Evolutionary conservation across 2,113 vertebrate species (phyloP).

Genomic region (Sebastes fasciatus): DNA sequence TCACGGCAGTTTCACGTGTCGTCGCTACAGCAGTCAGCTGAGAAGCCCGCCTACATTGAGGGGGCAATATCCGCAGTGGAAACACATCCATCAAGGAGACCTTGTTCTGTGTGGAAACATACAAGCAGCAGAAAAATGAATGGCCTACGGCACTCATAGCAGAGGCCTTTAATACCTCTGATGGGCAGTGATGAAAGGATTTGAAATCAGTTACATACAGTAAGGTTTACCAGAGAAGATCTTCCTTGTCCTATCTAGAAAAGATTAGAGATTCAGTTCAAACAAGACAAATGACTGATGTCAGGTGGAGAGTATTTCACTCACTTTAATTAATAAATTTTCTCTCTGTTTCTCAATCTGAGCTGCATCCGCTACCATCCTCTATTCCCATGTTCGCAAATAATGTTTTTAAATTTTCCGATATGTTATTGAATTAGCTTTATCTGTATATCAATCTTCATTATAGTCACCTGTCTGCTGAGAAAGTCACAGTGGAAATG

Average conservation of each 20-base stretch:
- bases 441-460: background rate
- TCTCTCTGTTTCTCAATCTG: background rate
- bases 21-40: too few species aligned
- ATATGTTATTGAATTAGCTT: background rate
- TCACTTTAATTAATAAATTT: background rate
- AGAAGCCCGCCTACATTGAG: too few species aligned
- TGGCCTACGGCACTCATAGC: conserved; percentile 30
- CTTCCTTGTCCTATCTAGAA: conserved; percentile 6
- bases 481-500: background rate
- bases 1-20: too few species aligned
- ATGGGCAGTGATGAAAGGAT: conserved; percentile 65
- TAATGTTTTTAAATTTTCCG: background rate
- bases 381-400: background rate
- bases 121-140: conserved; percentile 28
- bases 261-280: conserved; percentile 20
- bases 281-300: conserved; percentile 12
- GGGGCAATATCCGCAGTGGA: too few species aligned
- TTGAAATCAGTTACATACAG: conserved; percentile 47
- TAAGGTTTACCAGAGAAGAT: conserved; percentile 23
- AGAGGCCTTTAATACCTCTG: conserved; percentile 29
- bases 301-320: conserved; percentile 4
- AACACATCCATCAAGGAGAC: conserved; percentile 32
- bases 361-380: background rate
- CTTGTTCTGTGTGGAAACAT: conserved; percentile 32
- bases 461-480: background rate